A percentile compares a stretch with the other conserved stretches of the same genome.
These are phyloP conservation scores for Bradysia coprophila DNA, from an alignment of 1,140 invertebrate genomes.

Conservation along the genomic window DNA sequence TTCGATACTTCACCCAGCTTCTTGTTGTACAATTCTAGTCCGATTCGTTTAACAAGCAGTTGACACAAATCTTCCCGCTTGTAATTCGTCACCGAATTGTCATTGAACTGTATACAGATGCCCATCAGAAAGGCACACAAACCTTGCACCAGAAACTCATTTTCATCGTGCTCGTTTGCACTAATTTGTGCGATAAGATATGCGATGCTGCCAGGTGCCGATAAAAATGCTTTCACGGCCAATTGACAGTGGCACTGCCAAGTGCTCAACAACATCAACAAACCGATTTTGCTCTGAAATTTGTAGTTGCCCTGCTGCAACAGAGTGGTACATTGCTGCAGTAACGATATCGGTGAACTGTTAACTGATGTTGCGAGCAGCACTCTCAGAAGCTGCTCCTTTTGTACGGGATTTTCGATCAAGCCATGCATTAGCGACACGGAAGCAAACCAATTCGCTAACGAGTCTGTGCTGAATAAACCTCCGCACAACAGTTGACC, in stretches of 20 bases:
- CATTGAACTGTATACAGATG: conserved; percentile 83
- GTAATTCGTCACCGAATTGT: conserved; percentile 63
- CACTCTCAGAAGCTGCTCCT: conserved; percentile 84
- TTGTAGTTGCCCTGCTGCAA: conserved; percentile 65
- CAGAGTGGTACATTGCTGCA: conserved; percentile 71
- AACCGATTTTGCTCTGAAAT: conserved; percentile 75
- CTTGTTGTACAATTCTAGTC: conserved; percentile 74
- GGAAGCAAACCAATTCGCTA: conserved; percentile 96
- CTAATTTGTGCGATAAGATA: conserved; percentile 64
- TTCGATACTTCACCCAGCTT: conserved; percentile 71
- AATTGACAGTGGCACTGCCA: conserved; percentile 77
- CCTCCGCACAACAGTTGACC: conserved; percentile 92
- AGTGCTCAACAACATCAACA: conserved; percentile 75
- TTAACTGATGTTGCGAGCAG: conserved; percentile 74
- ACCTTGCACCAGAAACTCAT: conserved; percentile 73
- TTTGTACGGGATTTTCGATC: conserved; percentile 75
- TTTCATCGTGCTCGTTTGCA: conserved; percentile 66
- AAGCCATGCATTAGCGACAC: conserved; percentile 80
- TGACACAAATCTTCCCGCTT: conserved; percentile 55
- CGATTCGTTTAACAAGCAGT: conserved; percentile 79
- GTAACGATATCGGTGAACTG: conserved; percentile 64
- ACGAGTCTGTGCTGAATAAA: conserved; percentile 71
- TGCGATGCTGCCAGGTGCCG: conserved; percentile 67
- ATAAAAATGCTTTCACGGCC: conserved; percentile 70
- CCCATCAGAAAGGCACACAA: conserved; percentile 89